A percentile compares a stretch with the other conserved stretches of the same genome.
Conservation (phyloP, 2,888 invertebrate species). For the Platerodrilus igneus region DNA sequence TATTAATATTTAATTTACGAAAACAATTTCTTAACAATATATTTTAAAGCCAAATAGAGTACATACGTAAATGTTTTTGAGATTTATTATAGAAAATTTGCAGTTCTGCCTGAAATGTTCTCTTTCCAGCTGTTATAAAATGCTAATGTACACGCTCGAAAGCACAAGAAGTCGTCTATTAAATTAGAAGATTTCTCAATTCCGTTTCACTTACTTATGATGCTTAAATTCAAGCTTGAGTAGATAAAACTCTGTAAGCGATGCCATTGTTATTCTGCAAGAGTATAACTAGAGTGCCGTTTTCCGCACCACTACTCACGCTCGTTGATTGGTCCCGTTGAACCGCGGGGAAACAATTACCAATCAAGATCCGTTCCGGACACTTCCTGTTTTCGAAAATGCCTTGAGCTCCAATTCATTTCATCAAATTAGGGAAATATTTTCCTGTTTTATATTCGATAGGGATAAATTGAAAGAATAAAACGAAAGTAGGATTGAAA, state of each 20-base stretch:
- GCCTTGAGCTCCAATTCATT: slow-evolving; percentile 37
- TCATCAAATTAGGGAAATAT: slow-evolving; percentile 43
- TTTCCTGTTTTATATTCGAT: slow-evolving; percentile 14
- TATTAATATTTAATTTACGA: no score
- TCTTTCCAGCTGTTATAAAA: no score
- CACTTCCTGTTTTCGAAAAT: slow-evolving; percentile 31
- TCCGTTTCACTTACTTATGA: slow-evolving; percentile 22
- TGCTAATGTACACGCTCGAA: no score
- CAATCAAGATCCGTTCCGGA: slow-evolving; percentile 34
- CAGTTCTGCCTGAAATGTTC: no score
- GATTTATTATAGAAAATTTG: no score
- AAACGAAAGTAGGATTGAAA: no score
- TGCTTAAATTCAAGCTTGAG: slow-evolving; percentile 23
- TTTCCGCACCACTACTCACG: slow-evolving; percentile 47
- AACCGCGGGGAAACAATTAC: slow-evolving; percentile 43
- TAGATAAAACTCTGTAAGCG: slow-evolving; percentile 23
- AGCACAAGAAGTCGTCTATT: no score
- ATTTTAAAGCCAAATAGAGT: no score
- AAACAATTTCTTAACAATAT: no score
- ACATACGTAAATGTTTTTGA: no score
- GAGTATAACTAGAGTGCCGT: slow-evolving; percentile 44
- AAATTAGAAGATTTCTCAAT: no score
- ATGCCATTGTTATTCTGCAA: slow-evolving; percentile 45
- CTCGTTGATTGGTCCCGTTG: slow-evolving; percentile 45
- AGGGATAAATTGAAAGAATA: no score